Evolutionary conservation across 2,113 vertebrate genomes (phyloP).

Genomic region (Gila orcuttii): DNA sequence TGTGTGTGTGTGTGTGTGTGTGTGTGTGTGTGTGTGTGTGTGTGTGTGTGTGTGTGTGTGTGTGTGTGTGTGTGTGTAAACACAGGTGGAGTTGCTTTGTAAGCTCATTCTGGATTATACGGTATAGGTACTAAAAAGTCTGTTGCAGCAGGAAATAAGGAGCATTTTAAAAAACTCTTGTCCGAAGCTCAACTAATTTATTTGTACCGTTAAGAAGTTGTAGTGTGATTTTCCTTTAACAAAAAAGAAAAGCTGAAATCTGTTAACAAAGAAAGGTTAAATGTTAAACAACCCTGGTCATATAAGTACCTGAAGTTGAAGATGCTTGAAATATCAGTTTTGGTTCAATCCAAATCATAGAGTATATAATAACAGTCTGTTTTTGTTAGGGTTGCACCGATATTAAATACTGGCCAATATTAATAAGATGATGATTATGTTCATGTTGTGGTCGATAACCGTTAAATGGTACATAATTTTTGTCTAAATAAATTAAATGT

Average conservation of each 20-base stretch:
- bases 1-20: not conserved
- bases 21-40: not conserved
- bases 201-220: not conserved
- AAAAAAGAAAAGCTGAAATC: no score
- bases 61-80: conserved; percentile 35
- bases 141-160: conserved; percentile 31
- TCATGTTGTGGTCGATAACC: not conserved
- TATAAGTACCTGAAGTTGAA: no score
- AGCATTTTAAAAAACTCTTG: conserved; percentile 1
- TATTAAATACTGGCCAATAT: not conserved
- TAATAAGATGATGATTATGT: not conserved
- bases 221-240: no score
- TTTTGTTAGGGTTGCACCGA: not conserved
- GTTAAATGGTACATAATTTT: not conserved
- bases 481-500: not conserved
- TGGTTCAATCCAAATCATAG: not conserved
- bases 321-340: not conserved
- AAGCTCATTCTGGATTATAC: conserved; percentile 68
- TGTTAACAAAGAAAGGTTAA: no score
- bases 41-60: conserved; percentile 23
- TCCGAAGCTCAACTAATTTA: not conserved
- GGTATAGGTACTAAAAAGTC: conserved; percentile 16
- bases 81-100: conserved; percentile 44
- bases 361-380: not conserved
- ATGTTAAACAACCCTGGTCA: no score